Percentiles rank a stretch among this genome's conserved stretches.
Evolutionary conservation across 2,113 vertebrate species (phyloP).

Genomic region (Tachysurus fulvidraco): DNA sequence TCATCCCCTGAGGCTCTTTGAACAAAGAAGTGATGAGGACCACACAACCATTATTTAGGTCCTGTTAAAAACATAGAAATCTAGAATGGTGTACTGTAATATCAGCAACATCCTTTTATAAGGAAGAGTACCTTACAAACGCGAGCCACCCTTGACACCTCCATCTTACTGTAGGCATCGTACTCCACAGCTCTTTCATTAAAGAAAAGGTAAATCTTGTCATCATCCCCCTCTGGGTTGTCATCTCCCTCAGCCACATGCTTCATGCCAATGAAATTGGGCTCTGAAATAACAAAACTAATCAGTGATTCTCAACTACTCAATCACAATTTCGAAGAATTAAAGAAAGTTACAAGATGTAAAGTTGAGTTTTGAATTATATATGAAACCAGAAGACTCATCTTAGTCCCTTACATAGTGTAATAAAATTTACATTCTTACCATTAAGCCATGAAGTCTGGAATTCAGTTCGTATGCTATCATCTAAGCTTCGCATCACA

Average conservation of each 20-base stretch:
- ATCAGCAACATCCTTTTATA: neutral
- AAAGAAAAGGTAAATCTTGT: slow-evolving; percentile 85
- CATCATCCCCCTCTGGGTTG: slow-evolving; percentile 69
- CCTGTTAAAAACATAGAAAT: neutral
- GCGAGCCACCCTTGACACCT: slow-evolving; percentile 78
- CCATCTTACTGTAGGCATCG: slow-evolving; percentile 75
- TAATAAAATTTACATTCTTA: slow-evolving; percentile 42
- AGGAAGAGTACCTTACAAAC: slow-evolving; percentile 68
- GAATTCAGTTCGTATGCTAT: slow-evolving; percentile 72
- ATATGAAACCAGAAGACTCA: neutral
- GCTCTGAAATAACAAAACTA: slow-evolving; percentile 68
- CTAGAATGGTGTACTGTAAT: neutral
- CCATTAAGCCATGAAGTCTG: slow-evolving; percentile 75
- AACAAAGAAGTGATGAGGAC: neutral
- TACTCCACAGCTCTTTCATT: slow-evolving; percentile 80
- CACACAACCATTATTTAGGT: too few species aligned
- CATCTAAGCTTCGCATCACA: slow-evolving; percentile 67
- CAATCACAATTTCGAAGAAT: neutral
- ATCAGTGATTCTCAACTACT: neutral
- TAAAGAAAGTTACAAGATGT: neutral
- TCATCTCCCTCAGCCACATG: slow-evolving; percentile 69
- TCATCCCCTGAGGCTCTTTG: neutral
- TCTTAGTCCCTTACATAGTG: neutral
- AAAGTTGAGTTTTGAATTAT: neutral
- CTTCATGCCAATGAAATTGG: slow-evolving; percentile 77